These are phyloP conservation scores for Gymnodraco acuticeps DNA, from an alignment of 2,797 vertebrate genomes.

Conservation along the genomic window DNA sequence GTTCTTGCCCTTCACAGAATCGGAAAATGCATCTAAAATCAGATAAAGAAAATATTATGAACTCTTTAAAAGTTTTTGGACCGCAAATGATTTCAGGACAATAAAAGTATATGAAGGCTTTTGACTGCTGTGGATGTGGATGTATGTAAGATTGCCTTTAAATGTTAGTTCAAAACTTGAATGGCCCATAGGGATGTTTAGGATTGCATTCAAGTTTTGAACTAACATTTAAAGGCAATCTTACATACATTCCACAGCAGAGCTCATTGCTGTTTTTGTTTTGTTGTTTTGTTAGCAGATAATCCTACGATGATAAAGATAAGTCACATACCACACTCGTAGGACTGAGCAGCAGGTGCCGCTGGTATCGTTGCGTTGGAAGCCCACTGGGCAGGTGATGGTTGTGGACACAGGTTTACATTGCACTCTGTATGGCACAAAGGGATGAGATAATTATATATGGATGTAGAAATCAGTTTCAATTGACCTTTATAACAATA, in stretches of 20 bases:
- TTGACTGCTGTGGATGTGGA: no score
- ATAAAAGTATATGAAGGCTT: no score
- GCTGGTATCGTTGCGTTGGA: slow-evolving; percentile 10
- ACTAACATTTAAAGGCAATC: no score
- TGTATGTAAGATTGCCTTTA: no score
- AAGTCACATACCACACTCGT: slow-evolving; percentile 80
- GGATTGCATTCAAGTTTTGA: no score
- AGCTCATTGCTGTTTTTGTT: no score
- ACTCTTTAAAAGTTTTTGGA: no score
- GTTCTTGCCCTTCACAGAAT: background rate
- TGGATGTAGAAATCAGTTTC: background rate
- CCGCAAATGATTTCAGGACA: no score
- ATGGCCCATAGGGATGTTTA: no score
- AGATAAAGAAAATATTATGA: no score
- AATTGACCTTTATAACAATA: background rate
- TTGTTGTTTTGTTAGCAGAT: background rate
- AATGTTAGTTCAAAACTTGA: no score
- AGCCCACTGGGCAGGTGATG: slow-evolving; percentile 72
- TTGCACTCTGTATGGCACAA: slow-evolving; percentile 82
- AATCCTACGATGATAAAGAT: background rate
- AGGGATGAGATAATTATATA: background rate
- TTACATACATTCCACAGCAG: no score
- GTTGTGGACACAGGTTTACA: slow-evolving; percentile 64
- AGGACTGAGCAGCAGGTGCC: slow-evolving; percentile 80
- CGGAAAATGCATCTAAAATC: background rate